Evolutionary conservation across 2,797 vertebrate genomes (phyloP).

Genomic region (Coreius guichenoti): DNA sequence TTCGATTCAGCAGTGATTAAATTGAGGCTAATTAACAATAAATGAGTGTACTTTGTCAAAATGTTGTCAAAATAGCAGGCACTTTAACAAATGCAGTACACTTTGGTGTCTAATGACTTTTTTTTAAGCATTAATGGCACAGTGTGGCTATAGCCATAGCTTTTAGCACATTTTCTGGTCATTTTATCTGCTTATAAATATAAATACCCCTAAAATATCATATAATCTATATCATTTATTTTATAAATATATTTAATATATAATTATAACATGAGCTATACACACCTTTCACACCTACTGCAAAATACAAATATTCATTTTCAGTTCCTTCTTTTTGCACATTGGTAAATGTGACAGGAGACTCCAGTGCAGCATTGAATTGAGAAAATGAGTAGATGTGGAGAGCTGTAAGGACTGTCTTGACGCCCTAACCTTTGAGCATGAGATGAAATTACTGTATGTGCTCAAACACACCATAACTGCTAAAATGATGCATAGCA

Average conservation of each 20-base stretch:
- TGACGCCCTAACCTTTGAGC: slow-evolving; percentile 1
- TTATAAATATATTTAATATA: neutral
- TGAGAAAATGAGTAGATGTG: neutral
- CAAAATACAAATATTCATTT: neutral
- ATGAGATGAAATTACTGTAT: slow-evolving; percentile 2
- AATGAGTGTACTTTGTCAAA: slow-evolving; percentile 23
- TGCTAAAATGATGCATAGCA: slow-evolving; percentile 62
- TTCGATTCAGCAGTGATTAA: slow-evolving; percentile 23
- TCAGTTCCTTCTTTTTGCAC: neutral
- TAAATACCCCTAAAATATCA: neutral
- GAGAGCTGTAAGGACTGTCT: neutral
- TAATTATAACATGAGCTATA: neutral
- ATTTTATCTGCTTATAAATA: neutral
- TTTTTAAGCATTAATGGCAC: neutral
- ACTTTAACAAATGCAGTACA: neutral
- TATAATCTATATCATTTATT: neutral
- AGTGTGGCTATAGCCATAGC: neutral
- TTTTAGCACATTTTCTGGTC: neutral
- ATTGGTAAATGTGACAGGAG: neutral
- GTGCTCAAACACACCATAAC: slow-evolving; percentile 62
- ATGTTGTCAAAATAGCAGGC: slow-evolving; percentile 11
- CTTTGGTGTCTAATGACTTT: slow-evolving; percentile 9
- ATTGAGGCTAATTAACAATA: slow-evolving; percentile 36
- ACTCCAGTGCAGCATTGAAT: neutral
- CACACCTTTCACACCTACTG: neutral